Conservation (phyloP, 2,888 invertebrate genomes). For the Xestia sexstrigata region DNA sequence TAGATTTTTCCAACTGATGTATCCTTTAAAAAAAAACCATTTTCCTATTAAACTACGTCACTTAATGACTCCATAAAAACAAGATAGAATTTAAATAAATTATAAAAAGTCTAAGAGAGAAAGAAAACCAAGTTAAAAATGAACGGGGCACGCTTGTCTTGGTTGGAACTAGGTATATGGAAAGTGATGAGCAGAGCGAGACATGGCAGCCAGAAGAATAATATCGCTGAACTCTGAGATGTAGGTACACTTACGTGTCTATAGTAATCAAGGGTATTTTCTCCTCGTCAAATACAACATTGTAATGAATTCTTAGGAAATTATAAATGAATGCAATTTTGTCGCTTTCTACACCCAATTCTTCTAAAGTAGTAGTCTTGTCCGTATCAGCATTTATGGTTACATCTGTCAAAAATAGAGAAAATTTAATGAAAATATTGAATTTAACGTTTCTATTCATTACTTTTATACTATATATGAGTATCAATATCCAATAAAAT, state of each 20-base stretch:
- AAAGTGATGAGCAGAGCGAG: neutral
- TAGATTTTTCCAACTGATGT: slow-evolving; percentile 34
- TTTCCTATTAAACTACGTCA: neutral
- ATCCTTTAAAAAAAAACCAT: slow-evolving; percentile 31
- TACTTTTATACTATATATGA: neutral
- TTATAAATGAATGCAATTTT: slow-evolving; percentile 30
- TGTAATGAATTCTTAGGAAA: slow-evolving; percentile 30
- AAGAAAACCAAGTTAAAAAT: neutral
- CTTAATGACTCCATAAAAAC: neutral
- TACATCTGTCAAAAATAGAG: slow-evolving; percentile 26
- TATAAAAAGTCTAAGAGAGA: neutral
- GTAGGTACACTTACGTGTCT: slow-evolving; percentile 32
- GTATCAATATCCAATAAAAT: neutral
- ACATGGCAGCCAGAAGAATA: neutral
- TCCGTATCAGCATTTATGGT: slow-evolving; percentile 7
- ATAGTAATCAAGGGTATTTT: slow-evolving; percentile 47
- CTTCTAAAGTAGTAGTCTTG: slow-evolving; percentile 37
- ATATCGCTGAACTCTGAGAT: neutral
- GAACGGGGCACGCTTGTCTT: neutral
- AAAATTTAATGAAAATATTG: slow-evolving; percentile 2
- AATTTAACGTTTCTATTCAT: neutral
- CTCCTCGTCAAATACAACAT: slow-evolving; percentile 25
- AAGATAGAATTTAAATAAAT: neutral
- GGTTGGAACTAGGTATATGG: neutral
- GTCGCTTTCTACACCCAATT: slow-evolving; percentile 36